These are phyloP conservation scores for Zaprionus vittiger DNA, from an alignment of 1,140 invertebrate species.

Conservation along the genomic window DNA sequence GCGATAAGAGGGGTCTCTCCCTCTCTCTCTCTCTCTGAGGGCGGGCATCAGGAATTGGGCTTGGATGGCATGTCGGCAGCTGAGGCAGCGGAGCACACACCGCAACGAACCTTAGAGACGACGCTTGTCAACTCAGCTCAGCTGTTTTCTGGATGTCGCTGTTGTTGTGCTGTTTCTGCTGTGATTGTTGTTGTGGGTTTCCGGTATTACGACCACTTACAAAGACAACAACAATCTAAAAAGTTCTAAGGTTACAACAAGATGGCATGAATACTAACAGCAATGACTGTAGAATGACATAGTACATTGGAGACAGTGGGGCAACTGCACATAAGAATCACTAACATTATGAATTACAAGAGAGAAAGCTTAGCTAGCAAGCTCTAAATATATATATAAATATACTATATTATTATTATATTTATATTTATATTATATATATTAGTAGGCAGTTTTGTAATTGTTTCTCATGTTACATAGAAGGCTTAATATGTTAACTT, in stretches of 20 bases:
- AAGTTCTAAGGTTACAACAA: constrained; percentile 3
- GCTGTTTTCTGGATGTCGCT: background rate
- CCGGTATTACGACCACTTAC: background rate
- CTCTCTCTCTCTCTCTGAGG: background rate
- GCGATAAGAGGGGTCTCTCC: background rate
- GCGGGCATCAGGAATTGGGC: background rate
- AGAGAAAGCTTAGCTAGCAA: no score
- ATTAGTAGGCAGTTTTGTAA: no score
- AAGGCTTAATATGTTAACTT: no score
- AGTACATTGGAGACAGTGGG: background rate
- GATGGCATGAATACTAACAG: no score
- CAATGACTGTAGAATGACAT: background rate
- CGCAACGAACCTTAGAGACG: background rate
- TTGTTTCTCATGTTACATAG: no score
- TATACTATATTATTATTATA: no score
- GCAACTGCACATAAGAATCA: background rate
- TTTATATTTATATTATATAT: no score
- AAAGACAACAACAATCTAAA: constrained; percentile 1
- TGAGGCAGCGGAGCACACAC: no score
- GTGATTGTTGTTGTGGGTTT: background rate
- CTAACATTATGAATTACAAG: no score
- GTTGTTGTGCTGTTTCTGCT: background rate
- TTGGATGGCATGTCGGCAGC: no score
- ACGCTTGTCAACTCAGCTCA: constrained; percentile 1
- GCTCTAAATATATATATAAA: no score